A percentile compares a stretch with the other conserved stretches of the same genome.
Evolutionary conservation across 2,888 invertebrate genomes (phyloP).

Genomic region (Leptarthrus brevirostris): DNA sequence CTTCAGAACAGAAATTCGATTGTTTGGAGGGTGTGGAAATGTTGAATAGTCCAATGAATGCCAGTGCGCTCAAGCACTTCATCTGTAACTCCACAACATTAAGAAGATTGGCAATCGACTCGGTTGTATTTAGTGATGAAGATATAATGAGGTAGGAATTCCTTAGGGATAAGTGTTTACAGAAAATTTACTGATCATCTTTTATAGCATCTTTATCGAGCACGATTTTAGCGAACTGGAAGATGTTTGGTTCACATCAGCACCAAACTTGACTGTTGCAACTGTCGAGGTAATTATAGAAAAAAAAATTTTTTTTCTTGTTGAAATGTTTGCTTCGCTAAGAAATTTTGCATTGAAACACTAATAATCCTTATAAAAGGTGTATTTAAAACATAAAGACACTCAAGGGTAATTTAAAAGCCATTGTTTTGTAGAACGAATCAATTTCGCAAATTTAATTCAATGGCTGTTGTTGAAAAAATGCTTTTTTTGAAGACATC

Average conservation of each 20-base stretch:
- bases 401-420: too few relatives aligned
- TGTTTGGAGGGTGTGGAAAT: slow-evolving; percentile 76
- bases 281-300: slow-evolving; percentile 18
- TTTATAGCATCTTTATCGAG: slow-evolving; percentile 73
- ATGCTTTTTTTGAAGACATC: too few relatives aligned
- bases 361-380: too few relatives aligned
- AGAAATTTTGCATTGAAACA: too few relatives aligned
- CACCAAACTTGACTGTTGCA: slow-evolving; percentile 73
- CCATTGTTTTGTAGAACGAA: too few relatives aligned
- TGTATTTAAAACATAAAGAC: too few relatives aligned
- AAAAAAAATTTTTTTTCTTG: too few relatives aligned
- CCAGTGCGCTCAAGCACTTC: slow-evolving; percentile 71
- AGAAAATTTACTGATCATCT: too few relatives aligned
- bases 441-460: too few relatives aligned
- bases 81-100: slow-evolving; percentile 73
- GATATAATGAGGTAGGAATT: slow-evolving; percentile 72
- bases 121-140: slow-evolving; percentile 74
- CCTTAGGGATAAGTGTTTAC: too few relatives aligned
- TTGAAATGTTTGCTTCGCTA: too few relatives aligned
- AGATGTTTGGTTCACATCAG: slow-evolving; percentile 77
- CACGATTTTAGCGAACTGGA: slow-evolving; percentile 74
- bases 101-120: slow-evolving; percentile 75
- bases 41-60: slow-evolving; percentile 73
- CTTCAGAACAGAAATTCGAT: slow-evolving; percentile 71
- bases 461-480: too few relatives aligned